Percentiles rank a stretch among this genome's conserved stretches.
These are phyloP conservation scores for Kryptopterus vitreolus DNA, from an alignment of 2,797 vertebrate genomes.

Conservation along the genomic window DNA sequence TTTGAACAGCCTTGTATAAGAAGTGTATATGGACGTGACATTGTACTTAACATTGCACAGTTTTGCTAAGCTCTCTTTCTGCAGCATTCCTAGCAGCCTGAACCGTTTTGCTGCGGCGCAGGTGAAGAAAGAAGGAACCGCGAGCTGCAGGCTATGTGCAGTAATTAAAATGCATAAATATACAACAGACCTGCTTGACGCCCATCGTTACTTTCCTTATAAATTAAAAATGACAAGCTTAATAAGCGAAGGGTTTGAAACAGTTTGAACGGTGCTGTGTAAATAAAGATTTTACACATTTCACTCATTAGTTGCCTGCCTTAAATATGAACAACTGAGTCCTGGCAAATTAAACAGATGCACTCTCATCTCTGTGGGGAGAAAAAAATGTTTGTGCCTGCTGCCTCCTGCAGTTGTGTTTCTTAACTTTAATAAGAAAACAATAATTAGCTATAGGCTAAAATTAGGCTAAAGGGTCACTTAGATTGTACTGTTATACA, in stretches of 20 bases:
- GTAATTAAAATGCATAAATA: slow-evolving; percentile 6
- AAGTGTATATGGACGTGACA: slow-evolving; percentile 56
- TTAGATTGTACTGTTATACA: background rate
- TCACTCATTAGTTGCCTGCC: background rate
- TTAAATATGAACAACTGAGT: background rate
- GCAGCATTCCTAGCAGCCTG: background rate
- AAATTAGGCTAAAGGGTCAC: background rate
- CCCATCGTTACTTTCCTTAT: background rate
- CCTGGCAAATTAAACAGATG: slow-evolving; percentile 13
- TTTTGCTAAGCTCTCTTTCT: slow-evolving; percentile 24
- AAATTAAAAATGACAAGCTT: slow-evolving; percentile 2
- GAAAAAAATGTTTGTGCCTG: background rate
- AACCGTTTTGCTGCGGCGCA: background rate
- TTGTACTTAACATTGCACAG: slow-evolving; percentile 17
- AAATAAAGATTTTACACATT: slow-evolving; percentile 16
- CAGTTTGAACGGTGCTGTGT: slow-evolving; percentile 3
- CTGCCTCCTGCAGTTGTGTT: background rate
- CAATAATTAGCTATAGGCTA: background rate
- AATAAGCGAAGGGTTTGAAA: background rate
- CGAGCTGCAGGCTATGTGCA: background rate
- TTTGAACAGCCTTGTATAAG: too few relatives aligned
- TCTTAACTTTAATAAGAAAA: slow-evolving; percentile 3
- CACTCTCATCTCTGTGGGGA: background rate
- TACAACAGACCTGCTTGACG: background rate
- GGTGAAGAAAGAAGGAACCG: background rate